A percentile compares a stretch with the other conserved stretches of the same genome.
Conservation (phyloP, 2,113 vertebrate species). For the Poeciliopsis turrubarensis region DNA sequence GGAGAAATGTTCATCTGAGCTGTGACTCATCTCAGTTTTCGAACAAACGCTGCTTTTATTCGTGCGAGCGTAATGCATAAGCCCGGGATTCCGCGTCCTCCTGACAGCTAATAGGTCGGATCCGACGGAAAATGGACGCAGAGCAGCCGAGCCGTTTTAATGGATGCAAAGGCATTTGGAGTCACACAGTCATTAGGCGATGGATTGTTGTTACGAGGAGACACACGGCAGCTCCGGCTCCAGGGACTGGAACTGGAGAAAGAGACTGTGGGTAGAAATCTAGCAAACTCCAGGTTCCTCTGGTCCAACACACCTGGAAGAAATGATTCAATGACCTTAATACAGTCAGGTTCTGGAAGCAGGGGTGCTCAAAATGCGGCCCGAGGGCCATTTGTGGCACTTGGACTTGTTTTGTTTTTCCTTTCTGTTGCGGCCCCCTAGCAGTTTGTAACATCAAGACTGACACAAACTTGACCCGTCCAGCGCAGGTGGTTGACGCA, state of each 20-base stretch:
- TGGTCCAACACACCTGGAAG: too few species aligned
- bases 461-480: too few species aligned
- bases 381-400: too few species aligned
- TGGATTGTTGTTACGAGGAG: background rate
- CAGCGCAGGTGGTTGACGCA: too few species aligned
- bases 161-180: constrained; percentile 26
- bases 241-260: too few species aligned
- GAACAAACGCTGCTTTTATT: constrained; percentile 15
- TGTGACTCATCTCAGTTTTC: constrained; percentile 23
- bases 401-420: too few species aligned
- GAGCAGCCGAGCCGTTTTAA: constrained; percentile 24
- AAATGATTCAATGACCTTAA: too few species aligned
- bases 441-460: too few species aligned
- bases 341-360: too few species aligned
- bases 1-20: constrained; percentile 16
- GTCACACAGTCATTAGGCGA: constrained; percentile 12
- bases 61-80: background rate
- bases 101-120: constrained; percentile 9
- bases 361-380: too few species aligned
- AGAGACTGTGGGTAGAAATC: background rate
- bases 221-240: background rate
- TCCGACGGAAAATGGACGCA: constrained; percentile 5
- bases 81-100: background rate
- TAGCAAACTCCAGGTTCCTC: background rate
- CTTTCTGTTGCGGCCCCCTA: too few species aligned